Evolutionary conservation across 2,888 invertebrate species (phyloP), one percentile per base, ranked within the genome.

Genomic region (Epirrhoe tristata): DNA sequence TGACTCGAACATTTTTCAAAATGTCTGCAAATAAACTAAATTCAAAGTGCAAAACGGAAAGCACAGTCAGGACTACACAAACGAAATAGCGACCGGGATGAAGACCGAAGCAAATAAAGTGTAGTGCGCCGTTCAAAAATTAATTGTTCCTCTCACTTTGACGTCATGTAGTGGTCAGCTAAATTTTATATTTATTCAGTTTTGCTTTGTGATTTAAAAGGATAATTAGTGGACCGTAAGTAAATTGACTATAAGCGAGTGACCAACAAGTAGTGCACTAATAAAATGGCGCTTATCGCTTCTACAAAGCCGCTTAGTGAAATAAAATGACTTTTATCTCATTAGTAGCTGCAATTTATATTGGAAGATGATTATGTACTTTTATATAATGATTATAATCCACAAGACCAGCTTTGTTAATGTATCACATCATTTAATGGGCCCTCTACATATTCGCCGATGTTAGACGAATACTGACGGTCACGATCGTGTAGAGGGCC

Each of bases 21-120:
- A 74, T 68, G n/a, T 66, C 60, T 56, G 70, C 54, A 77, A 74
- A 79, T 72, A 75, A 53, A 69, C 32, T 17, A 62, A 24, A 62
- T 75, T 73, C 68, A 66, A 63, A 48, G 14, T 14, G 16, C 73
- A 61, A 77, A 80, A 75, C 69, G 61, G 68, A 59, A 57, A 67
- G 65, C 63, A 67, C 65, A 53, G 69, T 43, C 63, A 73, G 69
- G 68, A 69, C 66, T 69, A 72, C 73, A 67, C 74, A 74, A 69
- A 72, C 62, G 68, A 67, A 78, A 73, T 75, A 74, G 79, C 77
- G 75, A 63, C 66, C 73, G 69, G 69, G 59, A 75, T 76, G 69
- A 63, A 84, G 81, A 75, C 72, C 74, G 74, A 63, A 70, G 79
- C 74, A 84, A 83, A 82, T 73, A 81, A 77, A 80, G 70, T 75